Evolutionary conservation across 2,888 invertebrate genomes (phyloP), one percentile per base, ranked within the genome.

Genomic region (Caradrina kadenii): DNA sequence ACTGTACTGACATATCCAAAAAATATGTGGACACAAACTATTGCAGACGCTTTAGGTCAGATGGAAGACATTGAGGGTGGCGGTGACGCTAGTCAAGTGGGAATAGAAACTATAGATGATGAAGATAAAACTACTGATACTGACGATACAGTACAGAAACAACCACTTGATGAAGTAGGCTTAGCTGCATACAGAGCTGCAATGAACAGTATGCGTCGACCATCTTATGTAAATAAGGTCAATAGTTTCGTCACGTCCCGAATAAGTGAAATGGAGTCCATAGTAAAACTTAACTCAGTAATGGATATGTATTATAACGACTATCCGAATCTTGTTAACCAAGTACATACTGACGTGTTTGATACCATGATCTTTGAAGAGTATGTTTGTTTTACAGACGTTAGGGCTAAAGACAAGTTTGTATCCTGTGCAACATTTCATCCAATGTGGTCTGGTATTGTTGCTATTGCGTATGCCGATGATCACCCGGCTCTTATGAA

Each of bases 371-470:
- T 88, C 19, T 92, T 94, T 82, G 92, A 96, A 66, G 96, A 97
- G 76, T 96, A 96, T 76, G 95, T 97, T 60, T 97, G 97, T 83
- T 97, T 97, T 84, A 97, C 97, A 31, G 97, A 97, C 85, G 96
- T 97, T 2, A 94, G 96, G 85, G 97, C 97, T 72, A 96, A 96
- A 87, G 96, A 97, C 73, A 97, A 97, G 82, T 97, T 96, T 88
- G 96, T 98, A 50, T 96, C 97, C 8, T 94, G 96, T 73, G 94
- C 97, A 17, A 95, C 95, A 73, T 98, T 98, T 97, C 98, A 98
- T 92, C 97, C 97, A 0, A 96, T 97, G 90, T 96, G 97, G 96
- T 96, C 97, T 0, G 98, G 98, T 0, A 95, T 97, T 13, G 96
- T 97, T 3, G 97, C 97, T 0, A 96, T 97, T 45, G 95, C 97